phyloP scores from a whole-genome alignment of 2,888 invertebrate genomes.

The Parthenolecanium corni region DNA sequence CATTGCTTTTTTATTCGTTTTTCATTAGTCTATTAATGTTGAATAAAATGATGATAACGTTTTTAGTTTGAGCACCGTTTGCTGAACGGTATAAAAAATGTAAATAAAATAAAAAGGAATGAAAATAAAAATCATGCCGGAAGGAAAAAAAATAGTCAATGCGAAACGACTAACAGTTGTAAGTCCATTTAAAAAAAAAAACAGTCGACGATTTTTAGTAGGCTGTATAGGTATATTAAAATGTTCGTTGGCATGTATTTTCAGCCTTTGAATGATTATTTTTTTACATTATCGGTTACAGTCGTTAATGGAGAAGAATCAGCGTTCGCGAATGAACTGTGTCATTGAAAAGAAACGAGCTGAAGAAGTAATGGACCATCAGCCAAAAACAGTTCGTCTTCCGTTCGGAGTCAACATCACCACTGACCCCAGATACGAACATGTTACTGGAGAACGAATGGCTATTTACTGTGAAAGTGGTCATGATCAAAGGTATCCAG shows the following conservation, averaged over 20 bases:
- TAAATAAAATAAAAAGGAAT: no score
- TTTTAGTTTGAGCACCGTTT: no score
- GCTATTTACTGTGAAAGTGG: conserved; percentile 81
- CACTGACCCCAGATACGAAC: conserved; percentile 59
- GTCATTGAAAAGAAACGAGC: conserved; percentile 74
- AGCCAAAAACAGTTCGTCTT: conserved; percentile 50
- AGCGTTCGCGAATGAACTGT: conserved; percentile 72
- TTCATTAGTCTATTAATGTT: background rate
- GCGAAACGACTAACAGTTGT: no score
- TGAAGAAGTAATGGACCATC: conserved; percentile 70
- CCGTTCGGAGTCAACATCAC: conserved; percentile 56
- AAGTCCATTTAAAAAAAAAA: no score
- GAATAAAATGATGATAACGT: no score
- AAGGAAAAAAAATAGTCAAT: no score
- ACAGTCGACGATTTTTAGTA: no score
- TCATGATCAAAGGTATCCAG: conserved; percentile 42
- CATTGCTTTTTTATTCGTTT: background rate
- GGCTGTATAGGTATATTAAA: no score
- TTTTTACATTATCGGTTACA: conserved; percentile 33
- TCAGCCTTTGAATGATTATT: background rate
- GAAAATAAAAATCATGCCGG: no score
- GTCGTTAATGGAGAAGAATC: conserved; percentile 44
- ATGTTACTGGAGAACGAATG: conserved; percentile 71
- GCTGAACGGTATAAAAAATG: no score
- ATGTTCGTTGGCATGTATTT: no score